These are phyloP conservation scores for Heterodera carotae DNA, from an alignment of 1,140 invertebrate species.

Conservation along the genomic window DNA sequence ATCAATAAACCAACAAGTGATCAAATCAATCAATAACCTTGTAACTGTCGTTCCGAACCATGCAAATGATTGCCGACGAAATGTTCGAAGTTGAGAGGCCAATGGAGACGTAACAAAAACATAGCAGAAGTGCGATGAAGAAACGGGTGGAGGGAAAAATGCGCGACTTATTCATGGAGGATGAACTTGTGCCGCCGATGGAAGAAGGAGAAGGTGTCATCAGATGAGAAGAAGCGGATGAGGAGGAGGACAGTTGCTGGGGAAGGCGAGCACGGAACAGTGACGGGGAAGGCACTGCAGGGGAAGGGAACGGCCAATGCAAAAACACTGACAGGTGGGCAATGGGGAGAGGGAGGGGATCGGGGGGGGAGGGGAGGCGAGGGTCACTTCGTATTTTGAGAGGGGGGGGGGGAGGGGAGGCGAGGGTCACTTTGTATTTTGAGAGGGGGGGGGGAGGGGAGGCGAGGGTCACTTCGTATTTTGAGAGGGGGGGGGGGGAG, in stretches of 20 bases:
- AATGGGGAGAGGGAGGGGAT: not conserved
- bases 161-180: conserved; percentile 39
- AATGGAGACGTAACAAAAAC: conserved; percentile 60
- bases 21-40: conserved; percentile 3
- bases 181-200: conserved; percentile 6
- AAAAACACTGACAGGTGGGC: no score
- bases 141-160: conserved; percentile 63
- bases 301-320: no score
- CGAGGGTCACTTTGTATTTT: no score
- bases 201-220: conserved; percentile 20
- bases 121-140: conserved; percentile 61
- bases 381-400: no score
- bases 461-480: no score
- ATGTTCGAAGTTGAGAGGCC: conserved; percentile 48
- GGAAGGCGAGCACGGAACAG: not conserved
- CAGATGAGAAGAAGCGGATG: not conserved
- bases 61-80: conserved; percentile 45
- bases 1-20: no score
- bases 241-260: not conserved
- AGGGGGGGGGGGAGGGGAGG: no score
- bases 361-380: not conserved
- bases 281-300: not conserved
- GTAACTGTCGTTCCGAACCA: conserved; percentile 40
- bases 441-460: no score
- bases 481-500: no score